phyloP scores from a whole-genome alignment of 92 coral and sea anemone genomes.

The Hydrozoanthus gracilis region DNA sequence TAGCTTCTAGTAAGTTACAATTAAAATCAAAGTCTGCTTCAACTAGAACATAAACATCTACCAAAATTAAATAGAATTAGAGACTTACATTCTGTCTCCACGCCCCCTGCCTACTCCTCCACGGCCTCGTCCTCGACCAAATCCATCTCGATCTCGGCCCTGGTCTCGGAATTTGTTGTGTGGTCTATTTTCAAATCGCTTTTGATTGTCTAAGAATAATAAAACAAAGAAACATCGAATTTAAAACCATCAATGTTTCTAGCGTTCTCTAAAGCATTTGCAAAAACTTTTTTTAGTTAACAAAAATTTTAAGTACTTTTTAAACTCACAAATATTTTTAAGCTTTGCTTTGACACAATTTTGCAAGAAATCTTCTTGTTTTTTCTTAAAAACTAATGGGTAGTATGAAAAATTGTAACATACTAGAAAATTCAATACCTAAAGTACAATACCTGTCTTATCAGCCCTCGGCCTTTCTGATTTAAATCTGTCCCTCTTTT shows the following conservation, averaged over 20 bases:
- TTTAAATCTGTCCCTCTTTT: slow-evolving; percentile 42
- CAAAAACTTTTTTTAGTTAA: too few relatives aligned
- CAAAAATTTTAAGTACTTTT: too few relatives aligned
- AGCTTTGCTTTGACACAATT: too few relatives aligned
- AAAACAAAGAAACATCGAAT: neutral
- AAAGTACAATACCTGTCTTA: slow-evolving; percentile 1
- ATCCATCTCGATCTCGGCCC: slow-evolving; percentile 31
- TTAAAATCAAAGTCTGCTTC: too few relatives aligned
- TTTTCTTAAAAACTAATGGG: too few relatives aligned
- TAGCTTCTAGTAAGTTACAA: too few relatives aligned
- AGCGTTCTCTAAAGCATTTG: too few relatives aligned
- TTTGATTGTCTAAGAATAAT: slow-evolving; percentile 13
- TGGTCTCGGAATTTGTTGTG: slow-evolving; percentile 41
- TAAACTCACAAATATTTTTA: too few relatives aligned
- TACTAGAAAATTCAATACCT: too few relatives aligned
- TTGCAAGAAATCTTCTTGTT: too few relatives aligned
- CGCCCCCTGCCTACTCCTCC: slow-evolving; percentile 10
- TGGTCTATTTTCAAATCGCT: slow-evolving; percentile 42
- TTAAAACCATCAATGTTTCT: neutral
- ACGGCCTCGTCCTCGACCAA: slow-evolving; percentile 34
- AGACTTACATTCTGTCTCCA: slow-evolving; percentile 46
- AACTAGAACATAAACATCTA: too few relatives aligned
- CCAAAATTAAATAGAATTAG: neutral
- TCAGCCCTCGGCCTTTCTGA: slow-evolving; percentile 41
- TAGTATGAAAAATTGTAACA: too few relatives aligned